Base-by-base conservation (phyloP, 1,140 invertebrate genomes). In the Solen grandis region DNA sequence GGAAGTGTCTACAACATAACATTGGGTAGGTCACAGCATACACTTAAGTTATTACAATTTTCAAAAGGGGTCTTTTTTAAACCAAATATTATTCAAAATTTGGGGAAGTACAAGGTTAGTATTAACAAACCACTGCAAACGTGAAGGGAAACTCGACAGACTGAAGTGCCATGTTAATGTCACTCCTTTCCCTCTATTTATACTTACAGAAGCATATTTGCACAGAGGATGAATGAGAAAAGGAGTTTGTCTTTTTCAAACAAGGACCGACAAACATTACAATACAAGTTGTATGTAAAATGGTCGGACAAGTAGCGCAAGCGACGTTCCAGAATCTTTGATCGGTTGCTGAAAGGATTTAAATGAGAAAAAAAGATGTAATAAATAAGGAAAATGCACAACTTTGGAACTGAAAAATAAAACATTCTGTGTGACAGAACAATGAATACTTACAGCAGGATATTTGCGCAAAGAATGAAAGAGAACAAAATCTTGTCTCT, bases 151-250 rank as follows among this genome's bases (percentile, higher is more conserved):
- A n/a, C n/a, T n/a, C n/a, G n/a, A n/a, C n/a, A n/a, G n/a, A n/a
- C n/a, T n/a, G n/a, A n/a, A n/a, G n/a, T n/a, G n/a, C n/a, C n/a
- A n/a, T n/a, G n/a, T n/a, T n/a, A n/a, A n/a, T n/a, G n/a, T 19
- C 41, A 46, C 19, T 46, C 19, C 19, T 46, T 46, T 19, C 41
- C 19, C 19, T 46, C 19, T 46, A 10, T 46, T 46, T 46, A 46
- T 88, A 92, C 92, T 93, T 89, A 93, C 92, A 92, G 88, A 63
- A 93, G 77, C 35, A 93, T 87, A 77, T 93, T 93, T 54, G 90
- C 87, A 84, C 92, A 93, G 35, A 92, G 87, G 85, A 91, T 60
- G 73, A 92, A 91, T 68, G 91, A 92, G 83, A 91, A 92, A 41
- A 92, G 85, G 55, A 92, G 85, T 84, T 92, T 92, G 85, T 92